Evolutionary conservation across 2,797 vertebrate genomes (phyloP), one percentile per base, ranked within the genome.

Genomic region (Lemur catta): DNA sequence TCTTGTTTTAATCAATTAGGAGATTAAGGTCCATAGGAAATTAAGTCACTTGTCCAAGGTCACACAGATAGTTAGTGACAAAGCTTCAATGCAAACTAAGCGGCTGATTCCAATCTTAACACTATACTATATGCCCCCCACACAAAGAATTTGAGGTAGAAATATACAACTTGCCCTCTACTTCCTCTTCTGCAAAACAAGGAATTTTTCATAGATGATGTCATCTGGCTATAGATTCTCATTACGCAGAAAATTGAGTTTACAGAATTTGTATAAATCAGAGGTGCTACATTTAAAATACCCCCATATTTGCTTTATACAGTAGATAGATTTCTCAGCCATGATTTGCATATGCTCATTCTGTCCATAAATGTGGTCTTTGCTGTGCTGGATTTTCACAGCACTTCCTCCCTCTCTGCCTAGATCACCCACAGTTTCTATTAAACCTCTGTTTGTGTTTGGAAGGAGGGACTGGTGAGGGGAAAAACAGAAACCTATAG

Each of bases 1-100:
- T 86, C 69, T 86, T 6, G 0, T 90, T 94, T 94, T 88, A 76
- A 93, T 85, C 50, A 85, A 28, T 50, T 86, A 93, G 38, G 52
- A 89, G 86, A 76, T 92, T 50, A 84, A 79, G 28, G 14, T 35
- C 24, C 15, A 84, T 74, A 67, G 74, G 65, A 74, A 94, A 72
- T 93, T 61, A 93, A 88, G 11, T 95, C 55, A 74, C 41, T 93
- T 80, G 33, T 76, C 6, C 18, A 78, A 92, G 41, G 38, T 89
- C 46, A 89, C n/a, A 92, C 15, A 82, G 10, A n/a, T 43, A 38
- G 22, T 76, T 74, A 81, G 52, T 85, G 43, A 61, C 50, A 91
- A 81, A 86, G 26, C 41, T 78, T 59, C 55, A 65, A 2, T 57
- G 13, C 46, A 90, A 94, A 90, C 24, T 30, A 82, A 93, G 63